Evolutionary conservation across 1,140 invertebrate species (phyloP).

Genomic region (Caenorhabditis latens): DNA sequence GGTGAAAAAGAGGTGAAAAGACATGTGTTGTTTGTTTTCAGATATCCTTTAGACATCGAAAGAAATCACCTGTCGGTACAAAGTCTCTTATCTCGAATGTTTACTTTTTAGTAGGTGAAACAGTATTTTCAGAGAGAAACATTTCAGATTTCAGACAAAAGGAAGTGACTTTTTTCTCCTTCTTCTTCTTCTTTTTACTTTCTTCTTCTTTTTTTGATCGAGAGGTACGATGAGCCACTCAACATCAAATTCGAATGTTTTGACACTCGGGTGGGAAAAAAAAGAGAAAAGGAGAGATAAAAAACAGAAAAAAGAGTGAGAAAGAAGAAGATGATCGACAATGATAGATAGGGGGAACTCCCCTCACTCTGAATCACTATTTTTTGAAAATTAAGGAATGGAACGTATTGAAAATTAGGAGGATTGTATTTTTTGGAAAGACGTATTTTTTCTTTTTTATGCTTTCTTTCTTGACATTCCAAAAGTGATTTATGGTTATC

Average conservation of each 20-base stretch:
- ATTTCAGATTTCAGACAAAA: not conserved
- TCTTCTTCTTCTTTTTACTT: not conserved
- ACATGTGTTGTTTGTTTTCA: constrained; percentile 8
- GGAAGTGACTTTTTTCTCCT: not conserved
- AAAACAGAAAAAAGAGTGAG: not conserved
- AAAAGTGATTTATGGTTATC: constrained; percentile 8
- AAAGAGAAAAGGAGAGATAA: not conserved
- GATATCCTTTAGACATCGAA: not conserved
- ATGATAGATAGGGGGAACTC: constrained; percentile 1
- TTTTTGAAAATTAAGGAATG: not conserved
- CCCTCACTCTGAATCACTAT: not conserved
- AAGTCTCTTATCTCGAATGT: not conserved
- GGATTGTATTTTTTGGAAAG: not conserved
- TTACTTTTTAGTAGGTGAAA: no score
- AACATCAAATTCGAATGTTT: constrained; percentile 9
- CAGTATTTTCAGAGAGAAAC: not conserved
- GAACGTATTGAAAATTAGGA: not conserved
- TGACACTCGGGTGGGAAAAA: constrained; percentile 2
- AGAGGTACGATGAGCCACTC: not conserved
- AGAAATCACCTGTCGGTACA: constrained; percentile 21
- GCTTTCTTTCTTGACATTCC: not conserved
- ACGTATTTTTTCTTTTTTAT: not conserved
- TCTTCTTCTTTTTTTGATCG: not conserved
- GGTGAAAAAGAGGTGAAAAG: not conserved
- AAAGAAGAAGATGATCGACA: not conserved